phyloP scores from a whole-genome alignment of 2,888 invertebrate species.

The Platycnemis pennipes region DNA sequence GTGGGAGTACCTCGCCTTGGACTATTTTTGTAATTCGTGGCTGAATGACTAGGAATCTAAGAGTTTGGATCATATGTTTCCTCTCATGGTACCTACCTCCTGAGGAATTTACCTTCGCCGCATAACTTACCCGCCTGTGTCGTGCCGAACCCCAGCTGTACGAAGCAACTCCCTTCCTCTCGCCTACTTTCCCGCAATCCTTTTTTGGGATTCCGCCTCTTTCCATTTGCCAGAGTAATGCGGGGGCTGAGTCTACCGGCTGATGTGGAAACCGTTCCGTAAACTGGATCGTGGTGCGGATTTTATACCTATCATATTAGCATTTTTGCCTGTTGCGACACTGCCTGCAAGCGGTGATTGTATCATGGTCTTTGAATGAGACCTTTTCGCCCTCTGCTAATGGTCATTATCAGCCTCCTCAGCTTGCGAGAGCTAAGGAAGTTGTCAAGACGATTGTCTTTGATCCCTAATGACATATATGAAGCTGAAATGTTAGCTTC shows the following conservation, averaged over 20 bases:
- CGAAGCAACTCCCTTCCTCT: background rate
- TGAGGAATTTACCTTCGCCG: background rate
- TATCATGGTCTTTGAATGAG: no score
- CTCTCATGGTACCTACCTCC: no score
- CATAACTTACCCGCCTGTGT: background rate
- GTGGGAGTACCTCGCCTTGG: no score
- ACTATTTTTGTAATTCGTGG: no score
- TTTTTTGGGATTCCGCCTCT: constrained; percentile 50
- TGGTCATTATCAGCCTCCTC: no score
- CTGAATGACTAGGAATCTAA: no score
- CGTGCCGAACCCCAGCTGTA: background rate
- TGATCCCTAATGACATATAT: no score
- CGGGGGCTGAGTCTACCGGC: constrained; percentile 31
- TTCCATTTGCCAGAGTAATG: constrained; percentile 26
- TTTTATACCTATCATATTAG: background rate
- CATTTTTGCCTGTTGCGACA: background rate
- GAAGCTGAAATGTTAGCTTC: no score
- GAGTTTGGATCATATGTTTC: background rate
- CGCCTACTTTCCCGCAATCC: constrained; percentile 64
- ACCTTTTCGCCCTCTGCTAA: no score
- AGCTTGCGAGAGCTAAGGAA: no score
- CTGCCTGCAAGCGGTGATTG: no score
- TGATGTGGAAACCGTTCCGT: constrained; percentile 52
- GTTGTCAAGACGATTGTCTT: no score
- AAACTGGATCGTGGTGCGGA: constrained; percentile 47